These are phyloP conservation scores for Temnothorax ravouxi DNA, from an alignment of 2,888 invertebrate genomes.

Conservation along the genomic window DNA sequence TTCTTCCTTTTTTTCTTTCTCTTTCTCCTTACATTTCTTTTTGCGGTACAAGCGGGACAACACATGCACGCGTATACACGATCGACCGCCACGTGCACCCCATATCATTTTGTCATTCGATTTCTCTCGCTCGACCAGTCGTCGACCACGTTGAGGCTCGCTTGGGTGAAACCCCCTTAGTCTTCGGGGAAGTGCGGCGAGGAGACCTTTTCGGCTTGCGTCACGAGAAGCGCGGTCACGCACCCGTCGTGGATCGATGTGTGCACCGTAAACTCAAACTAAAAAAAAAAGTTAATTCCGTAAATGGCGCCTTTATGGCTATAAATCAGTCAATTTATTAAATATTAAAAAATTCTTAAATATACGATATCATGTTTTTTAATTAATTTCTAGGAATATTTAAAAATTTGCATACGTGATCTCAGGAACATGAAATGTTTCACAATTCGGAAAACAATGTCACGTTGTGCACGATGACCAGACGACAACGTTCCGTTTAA, in stretches of 20 bases:
- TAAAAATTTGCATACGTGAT: background rate
- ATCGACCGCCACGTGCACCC: constrained; percentile 42
- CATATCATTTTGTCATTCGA: constrained; percentile 68
- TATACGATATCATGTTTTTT: background rate
- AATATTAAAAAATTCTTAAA: constrained; percentile 16
- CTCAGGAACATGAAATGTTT: background rate
- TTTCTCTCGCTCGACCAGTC: constrained; percentile 49
- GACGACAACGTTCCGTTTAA: background rate
- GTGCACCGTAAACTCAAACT: background rate
- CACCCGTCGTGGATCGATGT: constrained; percentile 57
- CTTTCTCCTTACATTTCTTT: constrained; percentile 9
- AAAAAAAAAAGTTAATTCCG: constrained; percentile 36
- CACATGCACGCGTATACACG: constrained; percentile 26
- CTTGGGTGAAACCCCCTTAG: constrained; percentile 24
- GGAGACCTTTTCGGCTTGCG: constrained; percentile 64
- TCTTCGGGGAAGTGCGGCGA: constrained; percentile 32
- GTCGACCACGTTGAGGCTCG: constrained; percentile 54
- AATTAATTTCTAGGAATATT: background rate
- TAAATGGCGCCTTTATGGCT: background rate
- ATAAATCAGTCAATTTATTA: background rate
- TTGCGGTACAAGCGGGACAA: constrained; percentile 21
- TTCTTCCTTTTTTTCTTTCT: constrained; percentile 17
- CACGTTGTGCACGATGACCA: background rate
- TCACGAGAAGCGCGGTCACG: constrained; percentile 74
- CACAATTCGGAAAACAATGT: background rate